Conservation (phyloP, 2,797 vertebrate genomes). For the Brachymystax lenok region DNA sequence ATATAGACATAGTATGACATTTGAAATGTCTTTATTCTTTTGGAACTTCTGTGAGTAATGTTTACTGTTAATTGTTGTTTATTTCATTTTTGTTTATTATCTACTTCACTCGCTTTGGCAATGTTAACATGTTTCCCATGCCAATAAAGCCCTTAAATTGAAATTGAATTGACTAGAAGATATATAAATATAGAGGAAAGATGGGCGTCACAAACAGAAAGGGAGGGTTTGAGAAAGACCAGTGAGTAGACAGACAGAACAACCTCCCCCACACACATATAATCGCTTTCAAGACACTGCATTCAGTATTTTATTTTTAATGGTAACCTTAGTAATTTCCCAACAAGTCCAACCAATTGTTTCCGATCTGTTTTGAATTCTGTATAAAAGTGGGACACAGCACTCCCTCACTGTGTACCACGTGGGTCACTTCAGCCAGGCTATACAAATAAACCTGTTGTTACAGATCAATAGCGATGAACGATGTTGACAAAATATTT, state of each 20-base stretch:
- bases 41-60: no score
- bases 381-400: background rate
- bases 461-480: background rate
- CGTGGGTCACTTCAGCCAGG: background rate
- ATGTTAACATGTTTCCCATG: no score
- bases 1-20: no score
- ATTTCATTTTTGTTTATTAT: no score
- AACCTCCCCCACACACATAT: background rate
- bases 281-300: background rate
- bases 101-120: no score
- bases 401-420: background rate
- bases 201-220: background rate
- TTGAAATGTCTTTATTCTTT: no score
- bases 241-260: no score
- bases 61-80: no score
- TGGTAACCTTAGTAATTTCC: background rate
- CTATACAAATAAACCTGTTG: background rate
- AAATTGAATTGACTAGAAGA: no score
- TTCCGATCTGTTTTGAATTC: background rate
- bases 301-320: background rate
- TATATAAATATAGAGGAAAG: no score
- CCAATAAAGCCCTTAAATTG: no score
- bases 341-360: background rate
- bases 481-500: background rate
- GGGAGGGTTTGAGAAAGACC: no score